These are phyloP conservation scores for Bettongia penicillata DNA, from an alignment of 2,113 vertebrate species.

Conservation along the genomic window DNA sequence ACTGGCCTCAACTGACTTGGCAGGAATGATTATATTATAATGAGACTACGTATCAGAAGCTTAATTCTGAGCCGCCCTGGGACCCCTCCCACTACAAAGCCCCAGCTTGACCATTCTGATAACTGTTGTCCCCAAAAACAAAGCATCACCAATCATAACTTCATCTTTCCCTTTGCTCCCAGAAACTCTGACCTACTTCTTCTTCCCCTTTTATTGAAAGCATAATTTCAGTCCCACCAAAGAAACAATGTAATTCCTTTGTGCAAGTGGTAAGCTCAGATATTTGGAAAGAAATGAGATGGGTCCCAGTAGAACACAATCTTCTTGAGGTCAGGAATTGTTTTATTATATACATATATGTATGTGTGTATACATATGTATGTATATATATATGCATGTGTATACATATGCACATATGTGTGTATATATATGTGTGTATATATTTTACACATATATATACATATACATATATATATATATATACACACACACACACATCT, in stretches of 20 bases:
- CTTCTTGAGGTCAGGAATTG: background rate
- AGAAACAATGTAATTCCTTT: background rate
- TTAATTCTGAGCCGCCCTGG: background rate
- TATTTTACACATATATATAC: too few relatives aligned
- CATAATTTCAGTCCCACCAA: background rate
- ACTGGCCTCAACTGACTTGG: slow-evolving; percentile 42
- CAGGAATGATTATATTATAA: slow-evolving; percentile 27
- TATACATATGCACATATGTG: too few relatives aligned
- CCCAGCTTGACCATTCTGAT: background rate
- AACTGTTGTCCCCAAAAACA: background rate
- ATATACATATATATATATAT: too few relatives aligned
- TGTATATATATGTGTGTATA: background rate
- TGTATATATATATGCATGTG: too few relatives aligned
- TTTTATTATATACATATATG: background rate
- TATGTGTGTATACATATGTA: too few relatives aligned
- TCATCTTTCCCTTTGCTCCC: background rate
- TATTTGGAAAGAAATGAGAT: background rate
- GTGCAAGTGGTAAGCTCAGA: background rate
- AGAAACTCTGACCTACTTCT: background rate
- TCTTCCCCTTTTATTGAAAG: background rate
- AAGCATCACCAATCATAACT: background rate
- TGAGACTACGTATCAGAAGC: slow-evolving; percentile 3
- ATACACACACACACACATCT: background rate
- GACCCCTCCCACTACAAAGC: background rate
- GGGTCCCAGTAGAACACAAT: background rate